phyloP scores from a whole-genome alignment of 1,140 invertebrate genomes.

The Drosophila nasuta region DNA sequence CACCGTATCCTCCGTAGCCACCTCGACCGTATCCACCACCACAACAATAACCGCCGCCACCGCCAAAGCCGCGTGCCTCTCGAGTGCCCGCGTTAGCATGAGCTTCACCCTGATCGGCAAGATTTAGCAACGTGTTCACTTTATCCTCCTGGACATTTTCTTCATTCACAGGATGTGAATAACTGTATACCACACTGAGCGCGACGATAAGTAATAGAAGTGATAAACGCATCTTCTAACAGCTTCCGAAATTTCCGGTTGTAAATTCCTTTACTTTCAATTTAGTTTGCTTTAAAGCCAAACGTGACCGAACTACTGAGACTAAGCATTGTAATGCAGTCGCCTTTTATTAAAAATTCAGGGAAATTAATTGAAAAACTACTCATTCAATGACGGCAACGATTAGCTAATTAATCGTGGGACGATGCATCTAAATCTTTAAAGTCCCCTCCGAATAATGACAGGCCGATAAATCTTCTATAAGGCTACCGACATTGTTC shows the following conservation, averaged over 20 bases:
- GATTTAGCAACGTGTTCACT: background rate
- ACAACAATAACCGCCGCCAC: conserved; percentile 11
- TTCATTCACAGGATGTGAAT: conserved; percentile 15
- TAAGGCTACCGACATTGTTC: no score
- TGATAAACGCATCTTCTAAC: conserved; percentile 42
- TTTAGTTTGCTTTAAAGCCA: background rate
- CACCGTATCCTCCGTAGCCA: conserved; percentile 4
- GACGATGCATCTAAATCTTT: background rate
- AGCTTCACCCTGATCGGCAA: conserved; percentile 15
- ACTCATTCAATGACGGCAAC: background rate
- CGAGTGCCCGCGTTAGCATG: conserved; percentile 28
- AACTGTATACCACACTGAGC: conserved; percentile 25
- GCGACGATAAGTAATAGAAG: conserved; percentile 24
- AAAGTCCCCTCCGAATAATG: background rate
- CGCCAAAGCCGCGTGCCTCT: conserved; percentile 9
- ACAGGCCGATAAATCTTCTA: no score
- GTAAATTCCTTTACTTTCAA: background rate
- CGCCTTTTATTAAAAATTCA: conserved; percentile 48
- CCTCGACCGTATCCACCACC: conserved; percentile 12
- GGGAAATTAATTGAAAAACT: conserved; percentile 17
- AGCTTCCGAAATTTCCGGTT: background rate
- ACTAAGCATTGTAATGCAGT: background rate
- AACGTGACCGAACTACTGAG: conserved; percentile 3
- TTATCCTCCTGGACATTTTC: background rate
- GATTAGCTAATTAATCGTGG: conserved; percentile 6